These are phyloP conservation scores for Daubentonia madagascariensis DNA, from an alignment of 2,113 vertebrate genomes.

Conservation along the genomic window DNA sequence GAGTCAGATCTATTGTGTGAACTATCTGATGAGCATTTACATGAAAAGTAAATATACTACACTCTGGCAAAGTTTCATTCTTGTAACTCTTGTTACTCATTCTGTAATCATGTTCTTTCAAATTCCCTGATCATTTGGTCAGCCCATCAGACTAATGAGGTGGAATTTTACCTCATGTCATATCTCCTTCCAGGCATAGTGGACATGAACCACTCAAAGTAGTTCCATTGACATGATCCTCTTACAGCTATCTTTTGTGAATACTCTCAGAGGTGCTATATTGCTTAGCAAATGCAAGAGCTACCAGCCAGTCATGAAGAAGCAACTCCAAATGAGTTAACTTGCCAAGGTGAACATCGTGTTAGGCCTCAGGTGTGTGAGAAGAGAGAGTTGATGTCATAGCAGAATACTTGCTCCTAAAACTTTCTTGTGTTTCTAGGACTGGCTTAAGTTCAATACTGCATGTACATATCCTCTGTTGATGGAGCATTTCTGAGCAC, in stretches of 20 bases:
- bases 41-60: background rate
- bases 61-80: background rate
- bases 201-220: background rate
- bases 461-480: background rate
- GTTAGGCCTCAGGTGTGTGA: background rate
- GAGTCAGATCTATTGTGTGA: background rate
- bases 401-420: background rate
- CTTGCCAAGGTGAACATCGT: background rate
- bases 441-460: background rate
- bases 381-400: background rate
- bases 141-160: background rate
- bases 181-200: background rate
- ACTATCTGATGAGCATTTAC: background rate
- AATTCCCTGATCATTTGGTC: background rate
- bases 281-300: background rate
- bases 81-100: background rate
- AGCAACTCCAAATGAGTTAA: background rate
- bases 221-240: background rate
- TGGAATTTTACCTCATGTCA: background rate
- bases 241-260: background rate
- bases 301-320: background rate
- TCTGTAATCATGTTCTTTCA: background rate
- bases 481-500: background rate
- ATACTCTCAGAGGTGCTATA: background rate
- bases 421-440: background rate